phyloP scores from a whole-genome alignment of 2,113 vertebrate species.

The Notothenia coriiceps region DNA sequence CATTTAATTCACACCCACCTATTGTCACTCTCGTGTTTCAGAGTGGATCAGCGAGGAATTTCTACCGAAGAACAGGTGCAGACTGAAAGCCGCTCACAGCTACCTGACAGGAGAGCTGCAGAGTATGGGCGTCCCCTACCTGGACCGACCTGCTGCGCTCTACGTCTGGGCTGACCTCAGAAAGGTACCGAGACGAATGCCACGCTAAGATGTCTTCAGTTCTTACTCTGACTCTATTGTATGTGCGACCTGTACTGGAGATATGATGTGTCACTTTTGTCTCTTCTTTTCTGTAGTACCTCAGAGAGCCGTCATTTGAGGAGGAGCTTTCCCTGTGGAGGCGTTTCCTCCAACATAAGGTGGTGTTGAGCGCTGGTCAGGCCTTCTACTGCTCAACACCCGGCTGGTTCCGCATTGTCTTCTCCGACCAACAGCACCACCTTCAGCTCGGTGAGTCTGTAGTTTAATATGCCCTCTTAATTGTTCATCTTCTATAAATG shows the following conservation, averaged over 20 bases:
- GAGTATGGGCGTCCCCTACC: slow-evolving; percentile 88
- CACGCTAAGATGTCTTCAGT: background rate
- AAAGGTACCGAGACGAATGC: slow-evolving; percentile 83
- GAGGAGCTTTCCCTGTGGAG: slow-evolving; percentile 91
- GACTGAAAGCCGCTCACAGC: slow-evolving; percentile 88
- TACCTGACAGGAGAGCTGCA: slow-evolving; percentile 89
- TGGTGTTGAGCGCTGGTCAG: slow-evolving; percentile 90
- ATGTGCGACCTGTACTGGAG: background rate
- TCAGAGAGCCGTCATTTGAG: slow-evolving; percentile 88
- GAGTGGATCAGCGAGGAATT: slow-evolving; percentile 93
- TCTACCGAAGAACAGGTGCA: slow-evolving; percentile 88
- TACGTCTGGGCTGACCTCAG: slow-evolving; percentile 95
- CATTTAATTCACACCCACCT: slow-evolving; percentile 15
- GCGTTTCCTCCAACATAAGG: slow-evolving; percentile 90
- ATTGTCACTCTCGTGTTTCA: slow-evolving; percentile 62
- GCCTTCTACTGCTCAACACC: slow-evolving; percentile 91
- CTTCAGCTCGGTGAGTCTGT: slow-evolving; percentile 89
- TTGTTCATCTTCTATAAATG: background rate
- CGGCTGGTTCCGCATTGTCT: slow-evolving; percentile 96
- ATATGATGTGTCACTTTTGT: slow-evolving; percentile 13
- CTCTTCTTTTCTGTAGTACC: slow-evolving; percentile 83
- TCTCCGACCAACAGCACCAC: slow-evolving; percentile 86
- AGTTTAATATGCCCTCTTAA: no score
- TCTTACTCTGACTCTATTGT: background rate
- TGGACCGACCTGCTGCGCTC: slow-evolving; percentile 88